Evolutionary conservation across 92 coral and sea anemone species (phyloP), one percentile per base, ranked within the genome.

Genomic region (Plumapathes pennacea): DNA sequence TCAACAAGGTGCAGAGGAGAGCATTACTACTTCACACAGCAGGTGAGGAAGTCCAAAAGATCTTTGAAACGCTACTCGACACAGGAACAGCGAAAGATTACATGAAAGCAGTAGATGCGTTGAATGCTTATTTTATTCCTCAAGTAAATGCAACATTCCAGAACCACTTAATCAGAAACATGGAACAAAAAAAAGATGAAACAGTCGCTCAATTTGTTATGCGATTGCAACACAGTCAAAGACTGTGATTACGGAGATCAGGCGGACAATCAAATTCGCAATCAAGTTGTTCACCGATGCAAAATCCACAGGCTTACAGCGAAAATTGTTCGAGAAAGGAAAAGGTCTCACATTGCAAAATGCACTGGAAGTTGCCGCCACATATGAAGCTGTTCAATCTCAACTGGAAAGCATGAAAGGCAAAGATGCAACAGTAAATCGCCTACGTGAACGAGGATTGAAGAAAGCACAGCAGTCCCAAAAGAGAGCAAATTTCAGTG

Each of bases 21-120:
- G 81, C 73, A 14, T 64, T 65, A 38, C 62, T 45, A 23, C 58
- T 74, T 20, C 81, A 64, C 32, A 15, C 53, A 5, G 81, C 67
- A 5, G 67, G 67, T 3, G 57, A 57, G 25, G 50, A 54, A 32
- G 67, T 74, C 10, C 74, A 64, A 46, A 59, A 64, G 32, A 74
- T 74, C 10, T 54, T 64, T 40, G 46, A 67, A 31, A 33, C n/a
- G n/a, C n/a, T n/a, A n/a, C n/a, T n/a, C n/a, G n/a, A n/a, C n/a
- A n/a, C n/a, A n/a, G n/a, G n/a, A n/a, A 64, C 2, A 3, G 45
- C 27, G 22, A 24, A 62, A 19, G 72, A 73, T 10, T 62, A 63
- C 28, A 36, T 26, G 19, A 62, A 73, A 53, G 64, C 63, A 5
- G 62, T 15, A 28, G 32, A 42, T 1, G 65, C 74, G 19, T 52